Evolutionary conservation across 1,140 invertebrate species (phyloP).

Genomic region (Leguminivora glycinivorella): DNA sequence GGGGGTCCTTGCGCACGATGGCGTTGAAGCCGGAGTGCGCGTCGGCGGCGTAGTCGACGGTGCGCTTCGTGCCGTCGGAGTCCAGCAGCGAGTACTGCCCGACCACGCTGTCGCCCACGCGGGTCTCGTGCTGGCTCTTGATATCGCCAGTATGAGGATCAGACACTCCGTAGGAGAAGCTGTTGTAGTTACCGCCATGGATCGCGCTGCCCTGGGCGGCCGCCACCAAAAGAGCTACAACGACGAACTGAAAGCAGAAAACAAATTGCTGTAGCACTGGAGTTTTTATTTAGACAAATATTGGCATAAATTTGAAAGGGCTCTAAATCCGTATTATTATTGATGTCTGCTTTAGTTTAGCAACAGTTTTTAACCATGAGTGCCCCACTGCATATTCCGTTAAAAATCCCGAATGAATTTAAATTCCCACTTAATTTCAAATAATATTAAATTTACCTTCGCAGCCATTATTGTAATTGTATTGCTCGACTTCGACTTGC

Average conservation of each 20-base stretch:
- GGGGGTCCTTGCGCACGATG: slow-evolving; percentile 61
- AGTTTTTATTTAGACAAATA: neutral
- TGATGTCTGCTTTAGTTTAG: no score
- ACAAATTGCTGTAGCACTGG: no score
- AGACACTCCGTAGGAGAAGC: slow-evolving; percentile 68
- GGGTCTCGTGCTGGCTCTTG: slow-evolving; percentile 73
- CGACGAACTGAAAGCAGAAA: slow-evolving; percentile 45
- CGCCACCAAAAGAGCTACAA: slow-evolving; percentile 43
- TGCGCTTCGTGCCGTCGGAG: slow-evolving; percentile 72
- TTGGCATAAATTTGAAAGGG: neutral
- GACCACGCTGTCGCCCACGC: slow-evolving; percentile 79
- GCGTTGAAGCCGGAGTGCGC: slow-evolving; percentile 73
- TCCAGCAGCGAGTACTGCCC: slow-evolving; percentile 75
- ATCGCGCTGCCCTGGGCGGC: slow-evolving; percentile 67
- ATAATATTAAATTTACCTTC: neutral
- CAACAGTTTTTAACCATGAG: no score
- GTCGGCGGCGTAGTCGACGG: slow-evolving; percentile 72
- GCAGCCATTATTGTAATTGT: slow-evolving; percentile 19
- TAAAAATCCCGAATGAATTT: neutral
- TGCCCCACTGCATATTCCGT: neutral
- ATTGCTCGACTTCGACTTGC: slow-evolving; percentile 24
- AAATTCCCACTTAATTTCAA: neutral
- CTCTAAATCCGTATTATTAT: no score
- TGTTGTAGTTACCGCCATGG: slow-evolving; percentile 54
- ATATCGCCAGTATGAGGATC: slow-evolving; percentile 78